Base-by-base conservation (phyloP, 2,797 vertebrate genomes). In the Buphagus erythrorhynchus region DNA sequence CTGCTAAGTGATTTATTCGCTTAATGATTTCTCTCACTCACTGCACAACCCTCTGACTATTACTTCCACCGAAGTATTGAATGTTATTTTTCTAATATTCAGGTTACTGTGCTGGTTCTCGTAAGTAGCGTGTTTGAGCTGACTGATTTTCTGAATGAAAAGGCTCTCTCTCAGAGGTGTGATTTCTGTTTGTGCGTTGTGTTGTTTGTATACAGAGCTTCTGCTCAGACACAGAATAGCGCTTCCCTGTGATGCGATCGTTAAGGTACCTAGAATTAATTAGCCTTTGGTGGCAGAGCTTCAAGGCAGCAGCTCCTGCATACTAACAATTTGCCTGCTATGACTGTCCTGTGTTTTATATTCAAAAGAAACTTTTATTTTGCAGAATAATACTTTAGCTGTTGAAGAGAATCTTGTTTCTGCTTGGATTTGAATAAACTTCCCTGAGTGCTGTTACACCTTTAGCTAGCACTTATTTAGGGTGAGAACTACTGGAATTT, bases 91-190 rank as follows among this genome's bases (percentile, higher is more conserved):
- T 42, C 54, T 75, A 16, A 72, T 61, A 68, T 68, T 69, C 69
- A 84, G 76, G 79, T 94, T 77, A 58, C 61, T 2, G 7, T 43
- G 38, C 54, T 0, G 1, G 25, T 62, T 89, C 84, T 68, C 22
- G 36, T 6, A 20, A 77, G 78, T 1, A 55, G 62, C 0, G 0
- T 29, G 72, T 78, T 77, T 26, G 5, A 62, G 77, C 78, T 43
- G 82, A 86, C 85, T 91, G 87, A 42, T 95, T 96, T 95, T 86
- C 62, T 96, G 96, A 96, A 96, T 96, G 94, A 94, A 91, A 52
- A 69, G 81, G 82, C 81, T 91, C 45, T 76, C 72, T 77, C 85
- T 89, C 87, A 10, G 65, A 92, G 82, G 82, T 93, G 95, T 4
- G 15, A 73, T 87, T 93, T 59, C 85, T 93, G 48, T 76, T 91